Evolutionary conservation across 2,797 vertebrate species (phyloP), one percentile per base, ranked within the genome.

Genomic region (Sebastes vulpes): DNA sequence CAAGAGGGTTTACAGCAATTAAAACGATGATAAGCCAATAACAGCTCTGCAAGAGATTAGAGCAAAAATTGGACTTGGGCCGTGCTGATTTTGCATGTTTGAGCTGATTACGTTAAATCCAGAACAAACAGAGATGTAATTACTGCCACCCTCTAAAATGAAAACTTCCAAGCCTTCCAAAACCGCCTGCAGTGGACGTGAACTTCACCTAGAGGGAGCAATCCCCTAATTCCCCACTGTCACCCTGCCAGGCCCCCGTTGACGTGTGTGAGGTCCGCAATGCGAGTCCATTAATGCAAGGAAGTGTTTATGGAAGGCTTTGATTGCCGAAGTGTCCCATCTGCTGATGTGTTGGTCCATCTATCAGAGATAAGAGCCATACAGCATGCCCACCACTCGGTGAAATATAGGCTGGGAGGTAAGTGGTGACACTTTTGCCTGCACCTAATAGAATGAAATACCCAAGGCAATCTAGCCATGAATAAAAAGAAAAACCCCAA

Each of bases 91-190:
- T 84, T 81, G 35, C 75, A 75, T 16, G 18, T 90, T 83, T 68
- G 75, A 90, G 80, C 79, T 88, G 82, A 90, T 91, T 91, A 89
- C 4, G 69, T 72, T 87, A 83, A 93, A 91, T 64, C 87, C 90
- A 68, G 65, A 79, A 85, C 89, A 93, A 90, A 90, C 85, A 88
- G 53, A 84, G 69, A 61, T 75, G 73, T 75, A 80, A 93, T 91
- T 84, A 82, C 77, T 83, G 60, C 73, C 72, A 81, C 31, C 20
- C 35, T 28, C 48, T n/a, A 20, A 65, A 89, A 89, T 59, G 25
- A 85, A 79, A 86, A 87, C 59, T 73, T 53, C 54, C 65, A 59
- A 72, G 52, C 67, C 54, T 73, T 80, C 50, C 48, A 61, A 78
- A 82, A 56, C 31, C 12, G 46, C 74, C 48, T 79, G 83, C 73